Conservation (phyloP, 2,113 vertebrate species). For the Sminthopsis crassicaudata region DNA sequence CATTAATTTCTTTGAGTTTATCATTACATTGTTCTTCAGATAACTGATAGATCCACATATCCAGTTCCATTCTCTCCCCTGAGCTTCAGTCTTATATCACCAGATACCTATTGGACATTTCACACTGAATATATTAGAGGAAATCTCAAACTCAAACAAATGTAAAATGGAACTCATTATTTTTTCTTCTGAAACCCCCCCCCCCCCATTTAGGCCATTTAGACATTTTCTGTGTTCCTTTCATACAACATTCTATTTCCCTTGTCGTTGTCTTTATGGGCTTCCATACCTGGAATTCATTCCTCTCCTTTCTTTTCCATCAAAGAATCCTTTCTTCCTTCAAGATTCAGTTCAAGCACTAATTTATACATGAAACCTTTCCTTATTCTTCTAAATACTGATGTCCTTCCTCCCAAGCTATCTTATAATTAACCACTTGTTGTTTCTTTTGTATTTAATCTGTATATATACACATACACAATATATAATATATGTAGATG, state of each 20-base stretch:
- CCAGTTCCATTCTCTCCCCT: neutral
- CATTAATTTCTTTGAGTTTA: neutral
- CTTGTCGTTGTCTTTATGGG: neutral
- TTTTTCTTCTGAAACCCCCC: neutral
- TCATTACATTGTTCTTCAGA: neutral
- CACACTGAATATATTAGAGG: neutral
- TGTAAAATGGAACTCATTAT: neutral
- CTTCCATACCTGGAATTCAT: neutral
- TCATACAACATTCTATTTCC: neutral
- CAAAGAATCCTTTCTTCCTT: neutral
- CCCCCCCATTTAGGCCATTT: no score
- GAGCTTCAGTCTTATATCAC: neutral
- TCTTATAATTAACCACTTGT: neutral
- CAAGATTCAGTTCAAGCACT: neutral
- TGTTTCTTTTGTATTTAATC: neutral
- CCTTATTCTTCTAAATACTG: neutral
- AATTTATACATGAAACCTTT: neutral
- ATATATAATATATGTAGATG: neutral
- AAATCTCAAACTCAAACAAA: neutral
- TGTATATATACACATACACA: neutral
- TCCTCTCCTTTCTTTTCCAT: neutral
- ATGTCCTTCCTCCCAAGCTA: neutral
- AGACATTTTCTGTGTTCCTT: neutral
- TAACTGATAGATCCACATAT: neutral
- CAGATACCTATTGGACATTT: neutral